Evolutionary conservation across 2,888 invertebrate genomes (phyloP).

Genomic region (Callimorpha dominula): DNA sequence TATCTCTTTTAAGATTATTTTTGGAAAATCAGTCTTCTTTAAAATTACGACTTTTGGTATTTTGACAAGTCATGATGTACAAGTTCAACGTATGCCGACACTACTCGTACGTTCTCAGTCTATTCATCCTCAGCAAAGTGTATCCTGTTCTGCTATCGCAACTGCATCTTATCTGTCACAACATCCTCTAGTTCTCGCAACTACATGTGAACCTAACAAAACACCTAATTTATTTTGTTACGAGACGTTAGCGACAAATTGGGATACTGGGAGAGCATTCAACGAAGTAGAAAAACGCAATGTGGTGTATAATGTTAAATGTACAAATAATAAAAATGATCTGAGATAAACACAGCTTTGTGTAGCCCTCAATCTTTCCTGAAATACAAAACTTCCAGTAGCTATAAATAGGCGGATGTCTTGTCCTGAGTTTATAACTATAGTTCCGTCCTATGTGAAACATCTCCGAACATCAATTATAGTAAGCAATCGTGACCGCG

Average conservation of each 20-base stretch:
- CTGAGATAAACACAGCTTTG: background rate
- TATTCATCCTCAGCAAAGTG: background rate
- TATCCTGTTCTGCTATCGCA: background rate
- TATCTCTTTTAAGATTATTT: no score
- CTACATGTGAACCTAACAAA: background rate
- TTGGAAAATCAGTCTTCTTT: background rate
- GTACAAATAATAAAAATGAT: background rate
- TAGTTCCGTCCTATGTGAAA: slow-evolving; percentile 22
- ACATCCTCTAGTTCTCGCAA: background rate
- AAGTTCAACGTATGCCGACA: no score
- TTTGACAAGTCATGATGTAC: no score
- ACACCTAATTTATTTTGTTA: background rate
- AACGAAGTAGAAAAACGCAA: background rate
- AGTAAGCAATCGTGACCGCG: slow-evolving; percentile 40
- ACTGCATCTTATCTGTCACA: background rate
- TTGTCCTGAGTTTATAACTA: slow-evolving; percentile 12
- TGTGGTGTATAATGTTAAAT: background rate
- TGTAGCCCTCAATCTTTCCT: background rate
- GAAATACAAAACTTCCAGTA: slow-evolving; percentile 3
- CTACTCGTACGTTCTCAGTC: background rate
- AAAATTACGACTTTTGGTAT: background rate
- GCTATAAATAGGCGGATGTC: slow-evolving; percentile 24
- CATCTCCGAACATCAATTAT: slow-evolving; percentile 46
- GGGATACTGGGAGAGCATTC: background rate
- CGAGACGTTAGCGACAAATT: background rate